phyloP scores from a whole-genome alignment of 92 coral and sea anemone species.

The Epizoanthus rinbou region DNA sequence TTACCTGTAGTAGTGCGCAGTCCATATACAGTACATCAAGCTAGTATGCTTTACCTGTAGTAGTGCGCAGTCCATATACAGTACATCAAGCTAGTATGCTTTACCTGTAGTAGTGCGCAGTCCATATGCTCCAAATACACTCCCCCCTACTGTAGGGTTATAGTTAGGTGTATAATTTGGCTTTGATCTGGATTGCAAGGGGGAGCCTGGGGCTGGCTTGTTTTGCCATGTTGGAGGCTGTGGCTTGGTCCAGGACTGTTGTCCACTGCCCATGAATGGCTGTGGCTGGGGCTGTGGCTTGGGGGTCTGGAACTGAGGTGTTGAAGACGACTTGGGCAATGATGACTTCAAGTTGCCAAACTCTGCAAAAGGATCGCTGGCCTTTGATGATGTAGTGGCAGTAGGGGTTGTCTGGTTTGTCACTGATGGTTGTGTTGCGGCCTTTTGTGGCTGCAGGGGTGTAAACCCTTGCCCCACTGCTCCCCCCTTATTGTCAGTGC shows the following conservation, averaged over 20 bases:
- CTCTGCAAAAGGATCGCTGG: conserved; percentile 92
- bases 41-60: neutral
- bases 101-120: conserved; percentile 57
- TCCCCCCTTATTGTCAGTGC: conserved; percentile 15
- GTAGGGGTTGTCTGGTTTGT: conserved; percentile 53
- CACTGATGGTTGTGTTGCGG: neutral
- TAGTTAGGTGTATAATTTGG: conserved; percentile 89
- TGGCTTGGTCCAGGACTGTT: conserved; percentile 67
- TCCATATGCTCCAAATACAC: conserved; percentile 97
- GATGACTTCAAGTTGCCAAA: conserved; percentile 73
- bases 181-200: conserved; percentile 60
- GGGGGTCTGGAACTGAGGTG: conserved; percentile 59
- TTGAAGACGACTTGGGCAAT: conserved; percentile 54
- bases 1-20: too few species aligned
- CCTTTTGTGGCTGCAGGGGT: conserved; percentile 68
- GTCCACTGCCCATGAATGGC: conserved; percentile 51
- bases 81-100: neutral
- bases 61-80: too few species aligned
- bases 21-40: too few species aligned
- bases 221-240: conserved; percentile 68
- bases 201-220: conserved; percentile 46
- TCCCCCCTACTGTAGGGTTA: conserved; percentile 57
- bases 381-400: conserved; percentile 41
- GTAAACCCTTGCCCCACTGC: conserved; percentile 41
- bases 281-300: conserved; percentile 52